Evolutionary conservation across 2,888 invertebrate species (phyloP).

Genomic region (Pantelozetes paolii): DNA sequence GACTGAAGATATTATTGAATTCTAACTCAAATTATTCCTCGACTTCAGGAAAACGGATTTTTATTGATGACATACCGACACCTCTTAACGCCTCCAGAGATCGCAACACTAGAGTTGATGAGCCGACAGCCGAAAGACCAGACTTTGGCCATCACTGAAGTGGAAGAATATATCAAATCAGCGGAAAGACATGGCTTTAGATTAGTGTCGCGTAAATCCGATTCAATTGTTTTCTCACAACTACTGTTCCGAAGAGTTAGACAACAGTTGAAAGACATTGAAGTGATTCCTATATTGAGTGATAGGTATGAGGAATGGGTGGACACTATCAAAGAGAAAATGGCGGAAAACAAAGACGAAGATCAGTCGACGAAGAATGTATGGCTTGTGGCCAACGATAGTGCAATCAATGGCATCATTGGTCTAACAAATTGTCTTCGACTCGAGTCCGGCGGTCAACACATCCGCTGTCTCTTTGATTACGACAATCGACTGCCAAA

Average conservation of each 20-base stretch:
- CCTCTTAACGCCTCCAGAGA: slow-evolving; percentile 46
- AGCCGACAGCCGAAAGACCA: slow-evolving; percentile 22
- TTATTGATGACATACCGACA: slow-evolving; percentile 56
- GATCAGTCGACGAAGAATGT: slow-evolving; percentile 56
- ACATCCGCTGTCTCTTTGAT: slow-evolving; percentile 44
- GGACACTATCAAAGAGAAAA: slow-evolving; percentile 63
- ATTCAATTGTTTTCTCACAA: slow-evolving; percentile 58
- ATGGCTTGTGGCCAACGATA: slow-evolving; percentile 53
- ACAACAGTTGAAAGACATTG: background rate
- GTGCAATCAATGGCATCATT: slow-evolving; percentile 53
- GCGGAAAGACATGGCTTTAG: slow-evolving; percentile 38
- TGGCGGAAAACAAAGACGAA: slow-evolving; percentile 38
- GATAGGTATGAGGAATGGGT: slow-evolving; percentile 62
- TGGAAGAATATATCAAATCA: background rate
- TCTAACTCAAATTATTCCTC: background rate
- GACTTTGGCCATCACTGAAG: background rate
- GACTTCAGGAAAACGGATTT: slow-evolving; percentile 63
- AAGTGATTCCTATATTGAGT: slow-evolving; percentile 39
- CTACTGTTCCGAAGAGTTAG: slow-evolving; percentile 63
- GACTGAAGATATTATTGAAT: background rate
- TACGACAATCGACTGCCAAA: slow-evolving; percentile 49
- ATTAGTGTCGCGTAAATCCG: slow-evolving; percentile 57
- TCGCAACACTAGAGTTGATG: slow-evolving; percentile 13
- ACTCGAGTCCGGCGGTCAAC: slow-evolving; percentile 52
- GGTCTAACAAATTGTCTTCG: slow-evolving; percentile 57